Percentiles rank a stretch among this genome's conserved stretches.
Conservation (phyloP, 1,140 invertebrate species). For the Listronotus oregonensis region DNA sequence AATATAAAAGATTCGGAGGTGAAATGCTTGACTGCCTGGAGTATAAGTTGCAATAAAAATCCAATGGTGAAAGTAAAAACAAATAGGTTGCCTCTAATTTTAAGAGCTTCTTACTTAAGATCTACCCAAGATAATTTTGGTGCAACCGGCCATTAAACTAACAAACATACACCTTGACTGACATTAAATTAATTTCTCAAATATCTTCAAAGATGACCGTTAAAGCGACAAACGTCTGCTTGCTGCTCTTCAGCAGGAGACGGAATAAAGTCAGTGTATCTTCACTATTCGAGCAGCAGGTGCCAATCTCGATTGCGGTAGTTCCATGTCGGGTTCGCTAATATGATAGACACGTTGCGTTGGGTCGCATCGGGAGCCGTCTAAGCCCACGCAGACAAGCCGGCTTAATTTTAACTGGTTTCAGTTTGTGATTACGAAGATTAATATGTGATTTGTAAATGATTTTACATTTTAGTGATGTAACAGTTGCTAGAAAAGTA, state of each 20-base stretch:
- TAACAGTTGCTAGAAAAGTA: too few relatives aligned
- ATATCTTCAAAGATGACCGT: neutral
- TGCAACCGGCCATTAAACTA: too few relatives aligned
- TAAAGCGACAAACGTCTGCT: neutral
- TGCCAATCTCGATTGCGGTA: conserved; percentile 7
- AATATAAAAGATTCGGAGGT: too few relatives aligned
- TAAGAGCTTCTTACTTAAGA: too few relatives aligned
- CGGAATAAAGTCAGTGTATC: conserved; percentile 13
- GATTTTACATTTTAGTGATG: too few relatives aligned
- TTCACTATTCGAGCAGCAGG: conserved; percentile 9
- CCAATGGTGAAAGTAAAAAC: too few relatives aligned
- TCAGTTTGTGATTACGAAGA: neutral
- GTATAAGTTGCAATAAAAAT: too few relatives aligned
- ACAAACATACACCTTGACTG: too few relatives aligned
- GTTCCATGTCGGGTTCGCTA: conserved; percentile 2
- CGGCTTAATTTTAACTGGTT: neutral
- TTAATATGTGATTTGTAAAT: neutral
- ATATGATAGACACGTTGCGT: conserved; percentile 4
- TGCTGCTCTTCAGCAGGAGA: conserved; percentile 7
- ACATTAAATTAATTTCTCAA: too few relatives aligned
- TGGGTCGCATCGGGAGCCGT: neutral
- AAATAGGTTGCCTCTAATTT: too few relatives aligned
- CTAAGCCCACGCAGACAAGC: neutral
- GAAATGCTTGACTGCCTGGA: too few relatives aligned
- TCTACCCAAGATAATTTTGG: too few relatives aligned